Percentiles rank a stretch among this genome's conserved stretches.
phyloP scores from a whole-genome alignment of 2,797 vertebrate species.

The Limnodromus scolopaceus region DNA sequence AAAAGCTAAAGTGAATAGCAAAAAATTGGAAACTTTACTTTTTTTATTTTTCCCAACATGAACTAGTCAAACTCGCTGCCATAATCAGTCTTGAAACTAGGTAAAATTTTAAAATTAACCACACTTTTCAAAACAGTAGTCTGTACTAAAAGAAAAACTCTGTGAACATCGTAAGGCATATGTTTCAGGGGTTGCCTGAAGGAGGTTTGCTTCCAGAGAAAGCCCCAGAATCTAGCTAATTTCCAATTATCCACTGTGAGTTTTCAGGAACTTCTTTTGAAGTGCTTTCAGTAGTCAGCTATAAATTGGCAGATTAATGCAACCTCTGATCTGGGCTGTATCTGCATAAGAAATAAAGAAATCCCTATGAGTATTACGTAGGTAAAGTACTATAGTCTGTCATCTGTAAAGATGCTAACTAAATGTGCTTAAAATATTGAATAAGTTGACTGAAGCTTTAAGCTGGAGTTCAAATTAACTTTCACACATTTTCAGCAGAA shows the following conservation, averaged over 20 bases:
- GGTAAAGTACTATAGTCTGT: neutral
- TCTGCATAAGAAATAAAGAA: constrained; percentile 12
- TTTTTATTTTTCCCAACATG: neutral
- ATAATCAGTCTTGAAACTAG: neutral
- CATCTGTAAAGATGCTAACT: neutral
- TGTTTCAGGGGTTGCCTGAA: neutral
- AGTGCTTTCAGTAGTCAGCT: neutral
- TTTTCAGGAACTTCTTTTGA: constrained; percentile 27
- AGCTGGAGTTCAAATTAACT: neutral
- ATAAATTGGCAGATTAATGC: neutral
- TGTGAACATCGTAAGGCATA: neutral
- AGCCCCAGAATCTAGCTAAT: neutral
- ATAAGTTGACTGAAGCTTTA: neutral
- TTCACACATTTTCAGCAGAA: neutral
- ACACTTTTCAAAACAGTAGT: neutral
- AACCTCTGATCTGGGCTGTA: neutral
- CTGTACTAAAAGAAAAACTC: neutral
- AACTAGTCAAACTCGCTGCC: neutral
- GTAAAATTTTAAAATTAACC: neutral
- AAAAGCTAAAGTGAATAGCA: neutral
- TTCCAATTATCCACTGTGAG: neutral
- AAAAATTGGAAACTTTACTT: neutral
- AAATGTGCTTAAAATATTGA: neutral
- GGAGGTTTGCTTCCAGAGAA: too few relatives aligned
- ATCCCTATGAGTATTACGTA: neutral